A percentile compares a stretch with the other conserved stretches of the same genome.
phyloP scores from a whole-genome alignment of 2,888 invertebrate species.

The Meiosimyza platycephala region DNA sequence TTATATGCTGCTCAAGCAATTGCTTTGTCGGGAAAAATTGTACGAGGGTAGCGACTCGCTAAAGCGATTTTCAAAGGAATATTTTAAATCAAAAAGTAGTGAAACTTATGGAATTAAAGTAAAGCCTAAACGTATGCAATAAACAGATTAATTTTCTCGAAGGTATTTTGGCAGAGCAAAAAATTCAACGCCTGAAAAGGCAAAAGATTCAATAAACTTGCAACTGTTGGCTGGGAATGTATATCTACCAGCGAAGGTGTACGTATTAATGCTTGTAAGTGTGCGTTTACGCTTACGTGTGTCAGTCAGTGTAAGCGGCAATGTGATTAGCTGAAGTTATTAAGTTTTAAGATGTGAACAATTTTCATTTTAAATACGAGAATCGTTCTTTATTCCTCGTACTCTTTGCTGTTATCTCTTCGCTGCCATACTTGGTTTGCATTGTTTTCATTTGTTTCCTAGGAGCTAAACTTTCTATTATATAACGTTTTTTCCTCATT shows the following conservation, averaged over 20 bases:
- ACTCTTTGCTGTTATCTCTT: neutral
- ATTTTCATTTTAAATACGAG: constrained; percentile 32
- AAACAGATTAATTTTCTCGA: too few relatives aligned
- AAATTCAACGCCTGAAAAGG: too few relatives aligned
- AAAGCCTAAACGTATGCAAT: too few relatives aligned
- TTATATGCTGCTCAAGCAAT: too few relatives aligned
- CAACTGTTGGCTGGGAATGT: too few relatives aligned
- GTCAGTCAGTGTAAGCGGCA: constrained; percentile 25
- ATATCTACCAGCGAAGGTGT: neutral
- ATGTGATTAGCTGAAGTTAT: constrained; percentile 50
- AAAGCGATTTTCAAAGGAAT: too few relatives aligned
- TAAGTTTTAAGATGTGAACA: constrained; percentile 35
- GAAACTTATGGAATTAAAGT: too few relatives aligned
- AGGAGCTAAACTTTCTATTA: neutral
- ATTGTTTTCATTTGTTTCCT: constrained; percentile 13
- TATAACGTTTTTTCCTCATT: neutral
- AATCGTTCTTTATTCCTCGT: neutral
- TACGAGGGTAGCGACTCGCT: too few relatives aligned
- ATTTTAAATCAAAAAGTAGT: too few relatives aligned
- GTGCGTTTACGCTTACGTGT: constrained; percentile 24
- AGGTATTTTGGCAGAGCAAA: too few relatives aligned
- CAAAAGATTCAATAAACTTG: too few relatives aligned
- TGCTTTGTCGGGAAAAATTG: too few relatives aligned
- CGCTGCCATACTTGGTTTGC: neutral
- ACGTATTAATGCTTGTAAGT: neutral